Percentiles rank a stretch among this genome's conserved stretches.
Evolutionary conservation across 2,113 vertebrate genomes (phyloP).

Genomic region (Choloepus hoffmanni): DNA sequence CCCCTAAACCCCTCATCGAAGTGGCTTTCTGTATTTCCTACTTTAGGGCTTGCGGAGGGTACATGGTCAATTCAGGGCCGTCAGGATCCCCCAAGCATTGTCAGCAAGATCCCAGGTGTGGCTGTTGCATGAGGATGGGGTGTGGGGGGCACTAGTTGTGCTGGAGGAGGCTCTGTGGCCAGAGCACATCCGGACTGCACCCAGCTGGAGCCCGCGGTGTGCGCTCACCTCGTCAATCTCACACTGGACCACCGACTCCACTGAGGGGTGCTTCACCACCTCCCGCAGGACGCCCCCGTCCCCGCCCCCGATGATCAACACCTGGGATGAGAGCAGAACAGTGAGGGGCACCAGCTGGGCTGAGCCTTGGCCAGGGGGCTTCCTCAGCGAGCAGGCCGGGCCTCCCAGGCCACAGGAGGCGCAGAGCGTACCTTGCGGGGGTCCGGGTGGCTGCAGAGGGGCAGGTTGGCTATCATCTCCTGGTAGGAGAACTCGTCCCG

Average conservation of each 20-base stretch:
- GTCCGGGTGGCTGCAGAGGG: constrained; percentile 94
- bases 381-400: no score
- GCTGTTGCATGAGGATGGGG: background rate
- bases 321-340: constrained; percentile 84
- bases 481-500: constrained; percentile 98
- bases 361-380: no score
- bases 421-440: constrained; percentile 92
- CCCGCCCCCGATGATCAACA: constrained; percentile 97
- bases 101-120: no score
- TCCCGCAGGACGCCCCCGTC: constrained; percentile 97
- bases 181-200: background rate
- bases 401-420: background rate
- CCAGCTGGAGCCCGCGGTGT: accelerated
- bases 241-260: constrained; percentile 96
- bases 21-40: background rate
- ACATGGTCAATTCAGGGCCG: background rate
- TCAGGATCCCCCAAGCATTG: no score
- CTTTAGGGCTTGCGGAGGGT: background rate
- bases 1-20: background rate
- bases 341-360: background rate
- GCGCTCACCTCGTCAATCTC: constrained; percentile 96
- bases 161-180: background rate
- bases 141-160: background rate
- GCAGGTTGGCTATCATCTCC: constrained; percentile 98
- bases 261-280: constrained; percentile 95